A percentile compares a stretch with the other conserved stretches of the same genome.
phyloP scores from a whole-genome alignment of 2,113 vertebrate species.

The Petrocephalus zakoni region DNA sequence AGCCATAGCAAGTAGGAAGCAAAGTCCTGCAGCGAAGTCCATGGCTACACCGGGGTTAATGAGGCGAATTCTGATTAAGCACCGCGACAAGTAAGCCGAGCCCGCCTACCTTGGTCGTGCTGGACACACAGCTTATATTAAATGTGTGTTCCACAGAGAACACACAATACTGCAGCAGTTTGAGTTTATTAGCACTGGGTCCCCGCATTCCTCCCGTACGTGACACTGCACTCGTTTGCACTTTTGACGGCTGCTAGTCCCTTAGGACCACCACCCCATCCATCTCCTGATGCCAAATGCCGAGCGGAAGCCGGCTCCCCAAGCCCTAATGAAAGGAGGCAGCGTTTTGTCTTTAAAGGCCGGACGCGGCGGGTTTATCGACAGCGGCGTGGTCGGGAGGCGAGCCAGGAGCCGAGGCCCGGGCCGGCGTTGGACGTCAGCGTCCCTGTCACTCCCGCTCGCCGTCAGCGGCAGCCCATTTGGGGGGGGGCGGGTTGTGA shows the following conservation, averaged over 20 bases:
- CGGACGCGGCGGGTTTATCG: conserved; percentile 4
- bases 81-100: background rate
- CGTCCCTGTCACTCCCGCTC: conserved; percentile 18
- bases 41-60: background rate
- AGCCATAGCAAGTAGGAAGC: background rate
- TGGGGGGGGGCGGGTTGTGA: background rate
- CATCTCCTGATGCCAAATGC: background rate
- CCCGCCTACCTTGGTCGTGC: background rate
- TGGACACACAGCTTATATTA: background rate
- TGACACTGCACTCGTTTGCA: background rate
- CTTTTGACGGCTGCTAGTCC: background rate
- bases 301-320: background rate
- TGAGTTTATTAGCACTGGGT: background rate
- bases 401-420: conserved; percentile 11
- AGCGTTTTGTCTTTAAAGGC: conserved; percentile 5
- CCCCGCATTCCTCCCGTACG: background rate
- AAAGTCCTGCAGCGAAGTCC: background rate
- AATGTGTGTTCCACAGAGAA: background rate
- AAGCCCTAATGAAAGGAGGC: conserved; percentile 24
- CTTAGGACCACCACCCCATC: background rate
- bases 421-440: background rate
- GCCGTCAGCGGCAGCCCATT: background rate
- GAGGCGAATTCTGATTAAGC: background rate
- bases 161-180: background rate
- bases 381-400: conserved; percentile 25